Conservation (phyloP, 2,113 vertebrate species). For the Psettodes erumei region DNA sequence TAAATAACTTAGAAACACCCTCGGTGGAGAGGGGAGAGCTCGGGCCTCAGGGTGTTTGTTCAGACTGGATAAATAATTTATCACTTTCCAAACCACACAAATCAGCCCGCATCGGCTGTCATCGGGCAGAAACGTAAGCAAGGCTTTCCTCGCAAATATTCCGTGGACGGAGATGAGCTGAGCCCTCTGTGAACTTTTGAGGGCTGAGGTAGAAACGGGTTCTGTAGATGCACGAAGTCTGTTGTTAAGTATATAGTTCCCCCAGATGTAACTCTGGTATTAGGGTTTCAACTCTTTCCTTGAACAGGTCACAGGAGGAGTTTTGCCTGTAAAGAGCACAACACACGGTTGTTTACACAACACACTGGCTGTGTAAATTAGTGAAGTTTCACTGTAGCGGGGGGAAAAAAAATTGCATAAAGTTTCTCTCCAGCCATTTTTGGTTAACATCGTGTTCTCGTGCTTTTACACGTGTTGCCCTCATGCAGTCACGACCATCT, state of each 20-base stretch:
- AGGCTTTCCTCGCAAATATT: not conserved
- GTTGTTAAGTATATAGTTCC: not conserved
- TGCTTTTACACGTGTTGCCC: not conserved
- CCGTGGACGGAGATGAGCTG: not conserved
- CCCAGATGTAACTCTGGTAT: not conserved
- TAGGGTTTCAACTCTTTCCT: not conserved
- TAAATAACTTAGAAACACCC: constrained; percentile 46
- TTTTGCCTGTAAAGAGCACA: not conserved
- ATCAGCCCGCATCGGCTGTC: constrained; percentile 10
- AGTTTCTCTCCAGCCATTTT: not conserved
- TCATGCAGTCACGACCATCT: too few relatives aligned
- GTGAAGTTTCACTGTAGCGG: too few relatives aligned
- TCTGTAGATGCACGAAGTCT: not conserved
- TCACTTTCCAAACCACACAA: constrained; percentile 22
- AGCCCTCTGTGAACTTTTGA: not conserved
- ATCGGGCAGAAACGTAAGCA: constrained; percentile 13
- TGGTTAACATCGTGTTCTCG: not conserved
- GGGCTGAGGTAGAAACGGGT: not conserved
- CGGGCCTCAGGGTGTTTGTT: constrained; percentile 58
- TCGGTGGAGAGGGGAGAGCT: constrained; percentile 9
- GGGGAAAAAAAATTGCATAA: too few relatives aligned
- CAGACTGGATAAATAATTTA: constrained; percentile 62
- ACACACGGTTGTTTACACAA: too few relatives aligned
- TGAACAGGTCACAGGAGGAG: not conserved
- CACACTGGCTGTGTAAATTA: too few relatives aligned